Conservation (phyloP, 2,797 vertebrate genomes). For the Alosa sapidissima region DNA sequence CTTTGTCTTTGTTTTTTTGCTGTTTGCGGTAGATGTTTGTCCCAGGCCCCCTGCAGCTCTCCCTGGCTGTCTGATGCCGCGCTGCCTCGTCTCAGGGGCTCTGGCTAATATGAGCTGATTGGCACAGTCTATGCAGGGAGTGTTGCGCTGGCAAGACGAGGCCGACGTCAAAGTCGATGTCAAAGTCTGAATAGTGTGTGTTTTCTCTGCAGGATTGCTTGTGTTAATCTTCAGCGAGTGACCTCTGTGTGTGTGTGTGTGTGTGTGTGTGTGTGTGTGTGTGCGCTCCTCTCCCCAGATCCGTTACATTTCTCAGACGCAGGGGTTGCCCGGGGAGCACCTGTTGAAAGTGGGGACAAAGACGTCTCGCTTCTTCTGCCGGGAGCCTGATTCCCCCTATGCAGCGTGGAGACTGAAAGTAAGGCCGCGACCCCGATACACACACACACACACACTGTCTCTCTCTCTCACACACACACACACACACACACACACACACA, state of each 20-base stretch:
- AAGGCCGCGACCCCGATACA: constrained; percentile 47
- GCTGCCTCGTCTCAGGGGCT: background rate
- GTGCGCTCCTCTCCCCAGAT: constrained; percentile 73
- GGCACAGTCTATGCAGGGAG: background rate
- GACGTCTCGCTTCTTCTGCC: constrained; percentile 93
- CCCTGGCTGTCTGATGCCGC: background rate
- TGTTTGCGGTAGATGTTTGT: background rate
- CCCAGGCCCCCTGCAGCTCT: background rate
- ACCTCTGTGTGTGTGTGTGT: background rate
- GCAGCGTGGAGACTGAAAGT: constrained; percentile 97
- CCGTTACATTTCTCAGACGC: constrained; percentile 99
- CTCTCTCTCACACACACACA: background rate
- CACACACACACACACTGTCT: background rate
- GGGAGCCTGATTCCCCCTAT: constrained; percentile 87
- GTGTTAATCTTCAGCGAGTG: background rate
- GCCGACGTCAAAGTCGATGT: background rate
- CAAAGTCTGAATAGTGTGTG: background rate
- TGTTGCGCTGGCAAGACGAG: background rate
- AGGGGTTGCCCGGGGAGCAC: constrained; percentile 93
- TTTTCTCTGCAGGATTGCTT: background rate
- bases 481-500: background rate
- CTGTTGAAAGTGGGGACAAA: constrained; percentile 93
- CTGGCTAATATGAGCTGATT: background rate
- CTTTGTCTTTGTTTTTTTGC: background rate
- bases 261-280: background rate